Evolutionary conservation across 2,888 invertebrate species (phyloP), one percentile per base, ranked within the genome.

Genomic region (Torymus texanus): DNA sequence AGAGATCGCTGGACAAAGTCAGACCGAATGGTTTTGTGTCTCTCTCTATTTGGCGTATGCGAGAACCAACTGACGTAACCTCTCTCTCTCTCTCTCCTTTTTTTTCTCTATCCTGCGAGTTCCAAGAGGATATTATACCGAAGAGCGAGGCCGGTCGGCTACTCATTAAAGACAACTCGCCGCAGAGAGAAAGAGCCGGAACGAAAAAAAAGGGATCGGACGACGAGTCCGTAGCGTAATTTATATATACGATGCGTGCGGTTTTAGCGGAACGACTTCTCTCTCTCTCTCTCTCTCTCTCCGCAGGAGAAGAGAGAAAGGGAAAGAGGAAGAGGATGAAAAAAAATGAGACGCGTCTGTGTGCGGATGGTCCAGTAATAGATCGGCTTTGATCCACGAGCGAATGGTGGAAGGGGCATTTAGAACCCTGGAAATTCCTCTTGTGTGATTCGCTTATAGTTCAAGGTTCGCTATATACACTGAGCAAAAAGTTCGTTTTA

Each of bases 341-440:
- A 29, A 62, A 41, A 63, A 56, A 63, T 56, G 63, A 55, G 59
- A 11, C 41, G 2, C 41, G 41, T 41, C 41, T 41, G 41, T 8
- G 41, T 8, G 29, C 16, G 16, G 10, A 21, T 24, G 73, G 58
- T 61, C 74, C 71, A 66, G 71, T 75, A 75, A 72, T 67, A 75
- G 79, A 75, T 75, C 75, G 24, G 61, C 75, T 79, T 75, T 79
- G 75, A 79, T 79, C 66, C 78, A 14, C 12, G 21, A 18, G 63
- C 51, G 68, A 63, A 73, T 50, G 4, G 41, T 1, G 41, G 8
- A 8, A 8, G 8, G 41, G 41, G 41, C 41, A 41, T 41, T 41
- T 41, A 41, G 41, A 8, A 1, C 41, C 29, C 41, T 41, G 41
- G 41, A 41, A 41, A 41, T 41, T 41, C 41, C 41, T 8, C 8